Base-by-base conservation (phyloP, 2,113 vertebrate genomes). In the Hepsetus odoe region DNA sequence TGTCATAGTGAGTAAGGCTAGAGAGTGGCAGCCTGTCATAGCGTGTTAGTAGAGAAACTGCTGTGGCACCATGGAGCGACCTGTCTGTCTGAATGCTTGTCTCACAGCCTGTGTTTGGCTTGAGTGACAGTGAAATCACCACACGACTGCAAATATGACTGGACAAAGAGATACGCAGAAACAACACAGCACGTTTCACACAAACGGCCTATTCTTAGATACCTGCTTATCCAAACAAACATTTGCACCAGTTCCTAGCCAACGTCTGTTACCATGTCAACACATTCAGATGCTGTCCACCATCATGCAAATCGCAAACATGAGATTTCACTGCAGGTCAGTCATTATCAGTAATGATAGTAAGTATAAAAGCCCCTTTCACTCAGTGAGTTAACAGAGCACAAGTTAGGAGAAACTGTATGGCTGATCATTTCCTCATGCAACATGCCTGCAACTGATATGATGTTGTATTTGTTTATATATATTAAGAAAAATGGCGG, bases 31-130 rank as follows among this genome's bases (percentile, higher is more conserved):
- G 28, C 26, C 62, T 44, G 61, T 73, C 59, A 49, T 11, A 55
- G 33, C 5, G 44, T 30, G 74, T 74, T 71, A 74, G 38, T 6
- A 0, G 7, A 76, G 53, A 72, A 72, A 62, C 61, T 24, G 28
- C 66, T 59, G 14, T 1, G 24, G 46, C 40, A 46, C 46, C 46
- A 18, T 18, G 20, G 18, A 33, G 28, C 16, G 28, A 33, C 55
- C 44, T 75, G 79, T 65, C 32, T 64, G 42, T 42, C 10, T 75
- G 28, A 51, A 18, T 73, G 51, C 69, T 42, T 62, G 53, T 51
- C 11, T 53, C 20, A 35, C 14, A 5, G 5, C n/a, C 44, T 40
- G 33, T 6, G 26, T 76, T 18, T 24, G 42, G 9, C 11, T 35
- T 46, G 26, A 73, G 32, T 1, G 40, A 61, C 55, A 16, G 35